Base-by-base conservation (phyloP, 2,797 vertebrate species). In the Australoheros facetus region DNA sequence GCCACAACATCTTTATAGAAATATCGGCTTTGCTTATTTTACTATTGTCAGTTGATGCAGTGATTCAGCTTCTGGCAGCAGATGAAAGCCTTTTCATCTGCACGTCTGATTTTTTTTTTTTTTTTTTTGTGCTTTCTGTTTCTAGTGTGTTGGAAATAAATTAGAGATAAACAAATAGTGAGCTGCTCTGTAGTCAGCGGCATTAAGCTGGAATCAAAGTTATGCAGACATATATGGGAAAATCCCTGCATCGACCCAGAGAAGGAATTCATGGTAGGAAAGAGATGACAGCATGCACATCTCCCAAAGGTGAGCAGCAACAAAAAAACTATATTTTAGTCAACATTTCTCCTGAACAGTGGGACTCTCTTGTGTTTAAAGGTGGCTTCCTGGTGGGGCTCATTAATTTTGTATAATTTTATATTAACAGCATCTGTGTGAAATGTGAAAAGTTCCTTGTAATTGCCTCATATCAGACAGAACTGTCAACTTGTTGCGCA, bases 31-130 rank as follows among this genome's bases (percentile, higher is more conserved):
- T 77, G 19, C 45, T 56, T 4, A 21, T 73, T 77, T 75, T 51
- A 62, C 42, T 45, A 19, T 73, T 55, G 39, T 60, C n/a, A 70
- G 75, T 53, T 53, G 70, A 71, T 75, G 57, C 66, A 78, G 57
- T 74, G 60, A 73, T 71, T 71, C 42, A 34, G 66, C 42, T 32
- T 1, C 48, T 55, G 28, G 71, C 53, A 56, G 75, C 56, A 75
- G 19, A 39, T 84, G 56, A 81, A 80, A 83, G 51, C 34, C 23
- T 39, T 75, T 75, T 7, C 51, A 59, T 81, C 60, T 79, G 53
- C 78, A 74, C 55, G 53, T 57, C 73, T 76, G 55, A 75, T 80
- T 42, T 77, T 34, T 8, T 34, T 32, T 32, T 32, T 5, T 32
- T 32, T 26, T 34, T 37, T 37, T 37, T 69, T 75, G 39, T 51